Percentiles rank a stretch among this genome's conserved stretches.
Evolutionary conservation across 2,797 vertebrate species (phyloP).

Genomic region (Macroramphosus scolopax): DNA sequence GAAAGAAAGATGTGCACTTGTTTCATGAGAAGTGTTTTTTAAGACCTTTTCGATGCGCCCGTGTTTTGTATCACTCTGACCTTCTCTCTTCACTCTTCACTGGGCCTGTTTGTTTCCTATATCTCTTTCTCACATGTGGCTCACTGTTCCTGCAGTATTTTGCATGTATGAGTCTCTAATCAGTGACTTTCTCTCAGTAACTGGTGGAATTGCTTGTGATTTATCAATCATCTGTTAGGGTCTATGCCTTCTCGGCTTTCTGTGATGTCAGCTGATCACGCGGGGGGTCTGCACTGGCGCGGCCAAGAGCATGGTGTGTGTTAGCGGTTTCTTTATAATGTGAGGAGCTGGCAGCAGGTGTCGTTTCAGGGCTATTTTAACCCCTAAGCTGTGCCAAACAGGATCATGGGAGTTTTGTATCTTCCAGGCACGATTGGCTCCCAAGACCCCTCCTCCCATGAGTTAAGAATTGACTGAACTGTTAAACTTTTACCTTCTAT

Average conservation of each 20-base stretch:
- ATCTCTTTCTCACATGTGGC: neutral
- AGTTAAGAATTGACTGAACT: too few species aligned
- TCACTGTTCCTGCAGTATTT: neutral
- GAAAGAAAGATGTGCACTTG: too few species aligned
- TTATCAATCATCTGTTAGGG: too few species aligned
- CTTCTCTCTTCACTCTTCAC: too few species aligned
- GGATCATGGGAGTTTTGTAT: constrained; percentile 33
- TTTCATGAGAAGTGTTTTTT: too few species aligned
- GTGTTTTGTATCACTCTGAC: too few species aligned
- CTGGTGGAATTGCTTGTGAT: constrained; percentile 16
- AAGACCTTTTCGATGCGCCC: too few species aligned
- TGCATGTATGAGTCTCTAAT: neutral
- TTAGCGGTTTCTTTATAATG: constrained; percentile 39
- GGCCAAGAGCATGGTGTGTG: constrained; percentile 1
- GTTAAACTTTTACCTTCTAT: too few species aligned
- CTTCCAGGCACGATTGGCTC: constrained; percentile 22
- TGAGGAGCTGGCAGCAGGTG: constrained; percentile 63
- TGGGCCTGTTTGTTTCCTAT: too few species aligned
- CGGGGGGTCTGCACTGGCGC: constrained; percentile 1
- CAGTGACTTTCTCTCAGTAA: constrained; percentile 1
- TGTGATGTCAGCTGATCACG: constrained; percentile 27
- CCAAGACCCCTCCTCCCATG: neutral
- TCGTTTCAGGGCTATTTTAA: constrained; percentile 66
- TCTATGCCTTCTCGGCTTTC: too few species aligned
- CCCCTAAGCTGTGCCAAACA: constrained; percentile 34